These are phyloP conservation scores for Sebastes kiyomatsui DNA, from an alignment of 2,797 vertebrate genomes.

Conservation along the genomic window DNA sequence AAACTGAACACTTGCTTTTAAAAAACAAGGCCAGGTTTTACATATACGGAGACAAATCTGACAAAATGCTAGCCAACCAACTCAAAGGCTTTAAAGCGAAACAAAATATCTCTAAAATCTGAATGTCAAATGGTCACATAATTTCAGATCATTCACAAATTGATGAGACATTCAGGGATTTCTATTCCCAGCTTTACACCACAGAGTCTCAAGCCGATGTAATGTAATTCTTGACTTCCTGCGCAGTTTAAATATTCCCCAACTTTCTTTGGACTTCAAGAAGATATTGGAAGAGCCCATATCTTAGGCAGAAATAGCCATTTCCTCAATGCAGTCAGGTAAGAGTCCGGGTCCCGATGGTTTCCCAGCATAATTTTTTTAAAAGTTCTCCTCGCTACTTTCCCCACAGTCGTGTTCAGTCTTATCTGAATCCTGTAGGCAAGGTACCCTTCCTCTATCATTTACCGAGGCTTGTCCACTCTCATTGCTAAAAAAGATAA, in stretches of 20 bases:
- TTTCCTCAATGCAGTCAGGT: background rate
- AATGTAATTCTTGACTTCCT: background rate
- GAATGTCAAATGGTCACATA: background rate
- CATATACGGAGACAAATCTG: background rate
- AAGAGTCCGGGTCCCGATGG: background rate
- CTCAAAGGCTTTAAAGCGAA: background rate
- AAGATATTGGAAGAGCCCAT: background rate
- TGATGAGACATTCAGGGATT: background rate
- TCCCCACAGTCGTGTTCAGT: background rate
- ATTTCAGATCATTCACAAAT: background rate
- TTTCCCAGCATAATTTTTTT: background rate
- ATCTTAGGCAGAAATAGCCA: background rate
- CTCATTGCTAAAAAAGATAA: too few relatives aligned
- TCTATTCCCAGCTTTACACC: background rate
- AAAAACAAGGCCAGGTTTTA: too few relatives aligned
- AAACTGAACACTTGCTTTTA: too few relatives aligned
- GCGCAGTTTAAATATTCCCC: background rate
- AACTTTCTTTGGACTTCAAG: too few relatives aligned
- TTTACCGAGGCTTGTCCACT: too few relatives aligned
- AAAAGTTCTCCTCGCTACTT: background rate
- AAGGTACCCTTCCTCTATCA: too few relatives aligned
- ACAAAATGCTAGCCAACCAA: background rate
- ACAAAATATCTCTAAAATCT: background rate
- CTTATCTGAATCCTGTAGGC: background rate
- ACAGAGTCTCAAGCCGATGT: background rate